Conservation (phyloP, 2,113 vertebrate species). For the Nettapus auritus region DNA sequence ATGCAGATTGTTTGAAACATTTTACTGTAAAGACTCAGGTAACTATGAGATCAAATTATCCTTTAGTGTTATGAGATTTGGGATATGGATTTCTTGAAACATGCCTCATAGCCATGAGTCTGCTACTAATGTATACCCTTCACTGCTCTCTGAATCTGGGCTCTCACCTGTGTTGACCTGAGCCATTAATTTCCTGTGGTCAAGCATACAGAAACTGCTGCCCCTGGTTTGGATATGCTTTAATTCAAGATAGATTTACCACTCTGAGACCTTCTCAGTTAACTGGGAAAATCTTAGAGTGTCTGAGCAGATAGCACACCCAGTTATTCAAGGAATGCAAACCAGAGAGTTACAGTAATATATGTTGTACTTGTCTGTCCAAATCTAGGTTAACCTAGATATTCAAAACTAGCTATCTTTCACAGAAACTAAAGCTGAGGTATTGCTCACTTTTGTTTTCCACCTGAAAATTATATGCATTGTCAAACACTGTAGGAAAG, state of each 20-base stretch:
- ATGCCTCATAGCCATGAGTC: background rate
- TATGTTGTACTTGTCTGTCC: background rate
- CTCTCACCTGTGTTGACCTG: background rate
- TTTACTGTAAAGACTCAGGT: background rate
- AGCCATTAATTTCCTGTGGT: conserved; percentile 2
- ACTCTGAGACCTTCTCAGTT: background rate
- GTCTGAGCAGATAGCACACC: background rate
- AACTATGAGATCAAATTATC: background rate
- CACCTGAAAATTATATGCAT: background rate
- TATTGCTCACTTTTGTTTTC: background rate
- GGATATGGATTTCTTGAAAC: background rate
- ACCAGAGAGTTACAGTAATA: background rate
- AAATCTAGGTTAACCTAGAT: background rate
- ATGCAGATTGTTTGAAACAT: background rate
- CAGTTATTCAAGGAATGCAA: background rate
- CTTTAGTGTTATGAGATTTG: background rate
- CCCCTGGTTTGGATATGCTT: background rate
- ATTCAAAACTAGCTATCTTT: background rate
- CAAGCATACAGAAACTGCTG: background rate
- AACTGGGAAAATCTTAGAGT: background rate
- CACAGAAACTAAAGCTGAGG: background rate
- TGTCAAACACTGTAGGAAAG: background rate
- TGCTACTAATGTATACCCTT: background rate
- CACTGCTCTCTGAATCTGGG: background rate
- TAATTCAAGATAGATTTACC: background rate